Evolutionary conservation across 1,140 invertebrate genomes (phyloP), one percentile per base, ranked within the genome.

Genomic region (Cotesia chilonis): DNA sequence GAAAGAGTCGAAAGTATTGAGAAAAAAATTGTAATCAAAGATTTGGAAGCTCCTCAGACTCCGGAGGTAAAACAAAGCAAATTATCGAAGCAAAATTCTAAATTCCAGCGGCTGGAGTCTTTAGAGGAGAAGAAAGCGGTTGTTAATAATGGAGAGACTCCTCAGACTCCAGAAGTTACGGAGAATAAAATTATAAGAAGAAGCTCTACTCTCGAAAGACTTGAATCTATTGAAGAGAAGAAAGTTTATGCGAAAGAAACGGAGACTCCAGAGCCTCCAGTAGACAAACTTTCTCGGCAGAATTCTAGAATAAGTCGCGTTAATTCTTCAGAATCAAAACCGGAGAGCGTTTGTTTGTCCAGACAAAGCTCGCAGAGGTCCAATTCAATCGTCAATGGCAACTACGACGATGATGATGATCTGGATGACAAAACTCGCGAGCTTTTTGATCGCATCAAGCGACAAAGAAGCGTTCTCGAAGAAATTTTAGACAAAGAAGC

Each of bases 401-500:
- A 80, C 47, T 84, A 88, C 17, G 88, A 80, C 37, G 76, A 59
- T 63, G 75, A 75, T 7, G 85, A 88, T 60, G 88, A 89, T 57
- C 86, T 82, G 2, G 90, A 91, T 78, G 88, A 89, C 52, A 87
- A 89, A 47, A 84, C 92, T 73, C 90, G 91, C 81, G 89, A 88
- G 70, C 84, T 93, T 59, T 86, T 93, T 20, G 88, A 87, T 79
- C 87, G 91, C 74, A 90, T 91, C 75, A 89, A 91, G 82, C 89
- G 89, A 77, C 91, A 93, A 81, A 88, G 91, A 80, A 91, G 89
- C 81, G 89, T 91, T 76, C 86, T 93, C 75, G 90, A 91, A 74
- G 91, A 93, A 82, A 92, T 93, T 75, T 83, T 92, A 70, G 90
- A 89, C 81, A 88, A 90, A 79, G 89, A 91, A 87, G 88, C 85